phyloP scores from a whole-genome alignment of 2,888 invertebrate genomes.

The Drosophila ezoana region DNA sequence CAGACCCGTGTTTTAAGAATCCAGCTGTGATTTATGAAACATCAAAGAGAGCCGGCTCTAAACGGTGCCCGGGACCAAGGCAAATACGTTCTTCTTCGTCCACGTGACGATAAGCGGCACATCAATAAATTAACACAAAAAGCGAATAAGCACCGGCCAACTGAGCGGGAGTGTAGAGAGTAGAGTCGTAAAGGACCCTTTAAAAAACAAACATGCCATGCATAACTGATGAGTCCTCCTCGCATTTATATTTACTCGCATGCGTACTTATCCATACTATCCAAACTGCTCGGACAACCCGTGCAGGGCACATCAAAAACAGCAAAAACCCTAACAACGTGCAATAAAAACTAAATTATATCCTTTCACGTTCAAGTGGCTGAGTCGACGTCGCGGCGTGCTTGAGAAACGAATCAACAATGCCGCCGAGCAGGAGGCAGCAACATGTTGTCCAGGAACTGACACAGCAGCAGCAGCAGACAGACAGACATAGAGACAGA shows the following conservation, averaged over 20 bases:
- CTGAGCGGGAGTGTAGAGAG: constrained; percentile 1
- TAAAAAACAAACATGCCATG: constrained; percentile 67
- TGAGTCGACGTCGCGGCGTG: constrained; percentile 34
- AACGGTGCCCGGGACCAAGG: neutral
- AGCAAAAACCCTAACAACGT: constrained; percentile 51
- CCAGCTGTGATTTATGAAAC: constrained; percentile 52
- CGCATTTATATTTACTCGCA: constrained; percentile 10
- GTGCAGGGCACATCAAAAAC: constrained; percentile 10
- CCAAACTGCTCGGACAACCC: constrained; percentile 12
- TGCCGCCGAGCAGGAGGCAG: constrained; percentile 46
- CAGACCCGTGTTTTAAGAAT: constrained; percentile 6
- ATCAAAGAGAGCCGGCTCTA: constrained; percentile 48
- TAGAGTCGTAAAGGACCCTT: constrained; percentile 59
- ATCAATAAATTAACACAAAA: constrained; percentile 69
- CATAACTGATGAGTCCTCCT: constrained; percentile 69
- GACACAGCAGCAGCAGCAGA: constrained; percentile 30
- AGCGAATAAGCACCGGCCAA: constrained; percentile 29
- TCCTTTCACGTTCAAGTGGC: constrained; percentile 77
- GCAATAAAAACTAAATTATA: constrained; percentile 81
- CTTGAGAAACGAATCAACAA: constrained; percentile 46
- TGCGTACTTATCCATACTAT: constrained; percentile 1
- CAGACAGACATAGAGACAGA: constrained; percentile 8
- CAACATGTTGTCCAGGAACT: constrained; percentile 68
- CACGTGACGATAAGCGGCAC: constrained; percentile 56
- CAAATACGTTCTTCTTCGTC: constrained; percentile 8